Evolutionary conservation across 2,888 invertebrate genomes (phyloP), one percentile per base, ranked within the genome.

Genomic region (Lamproptera curius): DNA sequence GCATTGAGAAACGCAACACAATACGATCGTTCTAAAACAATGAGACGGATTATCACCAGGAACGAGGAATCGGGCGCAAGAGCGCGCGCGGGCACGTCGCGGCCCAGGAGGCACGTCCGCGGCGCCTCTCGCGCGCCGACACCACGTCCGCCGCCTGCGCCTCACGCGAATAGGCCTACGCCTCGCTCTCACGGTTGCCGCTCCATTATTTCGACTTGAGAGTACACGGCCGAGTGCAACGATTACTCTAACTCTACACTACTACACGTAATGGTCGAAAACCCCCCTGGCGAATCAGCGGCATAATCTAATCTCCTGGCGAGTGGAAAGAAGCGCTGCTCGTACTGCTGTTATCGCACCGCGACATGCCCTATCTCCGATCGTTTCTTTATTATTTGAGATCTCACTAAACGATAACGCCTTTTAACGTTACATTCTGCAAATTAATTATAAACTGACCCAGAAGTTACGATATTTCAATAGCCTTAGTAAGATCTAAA

Each of bases 61-160:
- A 34, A 17, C n/a, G 38, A 40, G 26, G 35, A 37, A 33, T 9
- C 14, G 16, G 17, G 31, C 16, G 48, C 51, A 45, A 45, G 51
- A 36, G 34, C 35, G 11, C 17, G 42, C 16, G 23, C 11, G 35
- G 43, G 28, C 41, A 42, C 41, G 41, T 42, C 28, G 17, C 33
- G 11, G 46, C 28, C 15, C 17, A 31, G 36, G 20, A 16, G 50
- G 52, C 52, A 54, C 53, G 53, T 46, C 40, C 40, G 20, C n/a
- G n/a, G n/a, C n/a, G 28, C n/a, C 28, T 35, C 40, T 16, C 26
- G 14, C n/a, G 16, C 16, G 17, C 37, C 50, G 50, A 44, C 52
- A 16, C 9, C 20, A 35, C 42, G n/a, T 8, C 9, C 39, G 16
- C 40, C 16, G 17, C 45, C n/a, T 20, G 14, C 44, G 11, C 31